A percentile compares a stretch with the other conserved stretches of the same genome.
These are phyloP conservation scores for Myiopsitta monachus DNA, from an alignment of 2,113 vertebrate genomes.

Conservation along the genomic window DNA sequence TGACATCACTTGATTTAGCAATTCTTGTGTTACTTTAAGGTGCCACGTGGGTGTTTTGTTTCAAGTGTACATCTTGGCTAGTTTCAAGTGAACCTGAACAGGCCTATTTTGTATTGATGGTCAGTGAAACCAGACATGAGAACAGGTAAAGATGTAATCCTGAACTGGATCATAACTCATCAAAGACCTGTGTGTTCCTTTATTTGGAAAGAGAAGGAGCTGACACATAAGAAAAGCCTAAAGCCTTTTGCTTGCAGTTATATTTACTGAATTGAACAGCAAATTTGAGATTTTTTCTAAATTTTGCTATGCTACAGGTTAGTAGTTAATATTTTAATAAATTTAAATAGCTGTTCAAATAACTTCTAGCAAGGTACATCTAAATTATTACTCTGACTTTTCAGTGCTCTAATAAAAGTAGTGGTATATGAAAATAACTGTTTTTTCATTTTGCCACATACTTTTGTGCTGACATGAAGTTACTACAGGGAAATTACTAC, in stretches of 20 bases:
- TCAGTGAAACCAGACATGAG: neutral
- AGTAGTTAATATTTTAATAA: neutral
- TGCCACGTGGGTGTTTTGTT: neutral
- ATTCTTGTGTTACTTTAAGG: neutral
- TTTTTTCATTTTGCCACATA: neutral
- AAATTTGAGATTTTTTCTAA: neutral
- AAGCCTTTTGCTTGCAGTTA: neutral
- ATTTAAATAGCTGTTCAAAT: neutral
- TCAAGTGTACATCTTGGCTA: neutral
- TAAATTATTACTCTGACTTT: neutral
- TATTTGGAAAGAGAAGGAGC: neutral
- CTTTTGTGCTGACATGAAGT: neutral
- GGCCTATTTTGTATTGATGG: neutral
- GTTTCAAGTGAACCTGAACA: neutral
- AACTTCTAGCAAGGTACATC: neutral
- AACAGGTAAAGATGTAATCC: neutral
- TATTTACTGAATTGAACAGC: neutral
- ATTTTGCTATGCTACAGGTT: neutral
- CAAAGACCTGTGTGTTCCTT: neutral
- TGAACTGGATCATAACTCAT: neutral
- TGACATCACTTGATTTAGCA: neutral
- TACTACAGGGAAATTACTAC: neutral
- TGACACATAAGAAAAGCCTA: neutral
- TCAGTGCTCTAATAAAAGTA: neutral
- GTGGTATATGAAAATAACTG: neutral